Evolutionary conservation across 2,888 invertebrate species (phyloP), one percentile per base, ranked within the genome.

Genomic region (Temnothorax rugatulus): DNA sequence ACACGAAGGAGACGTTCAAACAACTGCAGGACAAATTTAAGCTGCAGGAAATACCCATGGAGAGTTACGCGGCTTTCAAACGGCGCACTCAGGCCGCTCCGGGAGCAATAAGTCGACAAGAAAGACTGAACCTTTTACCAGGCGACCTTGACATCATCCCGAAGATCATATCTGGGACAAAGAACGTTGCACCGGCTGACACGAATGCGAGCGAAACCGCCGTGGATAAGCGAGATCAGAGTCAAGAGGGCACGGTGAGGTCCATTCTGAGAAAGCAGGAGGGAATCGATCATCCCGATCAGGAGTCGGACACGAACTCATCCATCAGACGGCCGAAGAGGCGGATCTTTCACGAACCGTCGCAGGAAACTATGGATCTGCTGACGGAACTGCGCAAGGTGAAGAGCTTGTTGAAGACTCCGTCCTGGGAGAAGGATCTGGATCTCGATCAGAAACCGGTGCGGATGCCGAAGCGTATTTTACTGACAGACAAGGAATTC

Each of bases 361-460:
- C 94, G 0, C 94, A 95, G 61, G 95, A 95, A 71, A 95, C 95
- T 0, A 93, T 95, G 89, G 93, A 95, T 79, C 85, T 95, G 11
- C 63, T 95, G n/a, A 93, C 93, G 0, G 94, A 95, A 66, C 71
- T 95, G 34, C 91, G 92, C 4, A 93, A 92, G 54, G 93, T 95
- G 2, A 95, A 94, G 83, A 94, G 94, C 69, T 77, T 93, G 29
- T 82, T 95, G 25, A 93, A 91, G 52, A 93, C 94, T 0, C 94
- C 95, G 0, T 93, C 94, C 0, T 88, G 92, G 76, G 94, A 94
- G 59, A 91, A 90, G 44, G 91, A 93, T 41, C 88, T 89, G 25
- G 91, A 92, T 34, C 82, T 91, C 1, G 93, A 92, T 13, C 90
- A 90, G 44, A 91, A 90, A 15, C 88, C 91, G 0, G 69, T 79